These are phyloP conservation scores for Takifugu bimaculatus DNA, from an alignment of 2,113 vertebrate genomes.

Conservation along the genomic window DNA sequence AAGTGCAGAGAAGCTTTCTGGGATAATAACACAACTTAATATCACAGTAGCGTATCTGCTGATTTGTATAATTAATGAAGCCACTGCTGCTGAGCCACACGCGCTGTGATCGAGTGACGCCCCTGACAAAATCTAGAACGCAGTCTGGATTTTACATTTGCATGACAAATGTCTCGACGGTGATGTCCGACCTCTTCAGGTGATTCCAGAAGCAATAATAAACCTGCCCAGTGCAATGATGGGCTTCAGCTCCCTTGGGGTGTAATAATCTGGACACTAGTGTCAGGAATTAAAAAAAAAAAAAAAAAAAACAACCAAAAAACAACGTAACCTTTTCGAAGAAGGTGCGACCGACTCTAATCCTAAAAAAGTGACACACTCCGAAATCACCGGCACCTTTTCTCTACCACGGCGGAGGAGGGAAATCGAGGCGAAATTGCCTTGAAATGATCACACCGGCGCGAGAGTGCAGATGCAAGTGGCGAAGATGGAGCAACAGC, in stretches of 20 bases:
- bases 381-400: not conserved
- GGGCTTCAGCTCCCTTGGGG: not conserved
- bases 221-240: not conserved
- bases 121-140: not conserved
- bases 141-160: not conserved
- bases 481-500: not conserved
- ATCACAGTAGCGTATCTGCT: not conserved
- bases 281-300: not conserved
- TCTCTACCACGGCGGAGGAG: not conserved
- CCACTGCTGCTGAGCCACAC: not conserved
- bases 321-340: not conserved
- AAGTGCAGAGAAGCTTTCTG: not conserved
- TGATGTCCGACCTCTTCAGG: not conserved
- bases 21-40: not conserved
- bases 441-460: not conserved
- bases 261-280: not conserved
- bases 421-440: not conserved
- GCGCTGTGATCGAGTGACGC: not conserved
- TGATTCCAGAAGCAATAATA: not conserved
- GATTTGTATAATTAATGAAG: not conserved
- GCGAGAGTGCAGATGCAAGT: not conserved
- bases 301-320: too few species aligned
- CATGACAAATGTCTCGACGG: not conserved
- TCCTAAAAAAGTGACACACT: conserved; percentile 6
- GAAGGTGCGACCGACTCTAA: conserved; percentile 9